phyloP scores from a whole-genome alignment of 2,113 vertebrate genomes.

The Mastomys natalensis region DNA sequence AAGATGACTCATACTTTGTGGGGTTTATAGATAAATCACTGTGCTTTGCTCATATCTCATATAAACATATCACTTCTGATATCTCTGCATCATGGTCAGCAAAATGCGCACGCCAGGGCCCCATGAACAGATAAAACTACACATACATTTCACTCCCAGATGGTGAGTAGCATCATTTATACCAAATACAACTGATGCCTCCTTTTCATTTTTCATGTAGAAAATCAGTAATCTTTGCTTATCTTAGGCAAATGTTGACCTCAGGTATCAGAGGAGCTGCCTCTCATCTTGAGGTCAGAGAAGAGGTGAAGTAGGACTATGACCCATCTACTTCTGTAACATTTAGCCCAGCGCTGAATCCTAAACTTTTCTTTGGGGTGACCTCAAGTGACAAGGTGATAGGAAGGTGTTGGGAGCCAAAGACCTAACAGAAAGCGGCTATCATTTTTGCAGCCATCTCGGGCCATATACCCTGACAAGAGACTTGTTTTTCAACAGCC shows the following conservation, averaged over 20 bases:
- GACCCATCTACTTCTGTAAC: neutral
- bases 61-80: neutral
- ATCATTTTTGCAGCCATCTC: too few species aligned
- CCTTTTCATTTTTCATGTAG: slow-evolving; percentile 7
- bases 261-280: slow-evolving; percentile 61
- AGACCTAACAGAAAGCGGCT: too few species aligned
- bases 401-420: neutral
- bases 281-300: slow-evolving; percentile 1
- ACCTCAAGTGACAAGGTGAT: neutral
- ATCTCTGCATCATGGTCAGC: neutral
- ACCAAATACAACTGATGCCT: neutral
- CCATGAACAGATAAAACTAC: slow-evolving; percentile 1
- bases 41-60: neutral
- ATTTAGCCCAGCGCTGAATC: neutral
- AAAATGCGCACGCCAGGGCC: neutral
- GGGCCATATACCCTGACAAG: too few species aligned
- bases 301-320: neutral
- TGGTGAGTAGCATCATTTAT: neutral
- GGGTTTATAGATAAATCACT: neutral
- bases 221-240: slow-evolving; percentile 32
- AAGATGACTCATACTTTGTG: neutral
- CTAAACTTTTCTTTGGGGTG: neutral
- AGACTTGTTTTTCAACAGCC: too few species aligned
- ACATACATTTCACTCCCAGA: slow-evolving; percentile 23
- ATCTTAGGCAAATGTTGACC: slow-evolving; percentile 37